Conservation (phyloP, 1,140 invertebrate species). For the Hirudo medicinalis region DNA sequence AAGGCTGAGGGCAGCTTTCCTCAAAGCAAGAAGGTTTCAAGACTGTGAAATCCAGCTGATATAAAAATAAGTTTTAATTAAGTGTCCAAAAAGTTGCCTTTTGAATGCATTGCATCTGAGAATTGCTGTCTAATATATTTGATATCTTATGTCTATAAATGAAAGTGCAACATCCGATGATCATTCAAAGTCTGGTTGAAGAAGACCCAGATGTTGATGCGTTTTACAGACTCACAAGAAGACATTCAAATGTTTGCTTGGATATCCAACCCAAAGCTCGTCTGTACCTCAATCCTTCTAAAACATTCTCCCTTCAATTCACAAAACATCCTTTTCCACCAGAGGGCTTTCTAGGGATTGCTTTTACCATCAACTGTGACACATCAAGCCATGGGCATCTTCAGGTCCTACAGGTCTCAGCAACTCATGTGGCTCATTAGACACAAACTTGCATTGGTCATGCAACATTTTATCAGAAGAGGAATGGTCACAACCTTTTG, state of each 20-base stretch:
- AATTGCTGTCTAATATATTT: no score
- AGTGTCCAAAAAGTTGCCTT: no score
- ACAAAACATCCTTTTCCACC: slow-evolving; percentile 36
- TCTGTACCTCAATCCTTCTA: slow-evolving; percentile 25
- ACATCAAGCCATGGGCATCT: slow-evolving; percentile 34
- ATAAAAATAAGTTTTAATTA: no score
- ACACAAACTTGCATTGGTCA: slow-evolving; percentile 27
- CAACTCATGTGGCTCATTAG: slow-evolving; percentile 30
- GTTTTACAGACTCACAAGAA: slow-evolving; percentile 32
- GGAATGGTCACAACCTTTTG: slow-evolving; percentile 28
- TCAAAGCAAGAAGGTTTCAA: no score
- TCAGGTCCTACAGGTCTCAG: slow-evolving; percentile 34
- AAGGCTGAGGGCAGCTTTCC: no score
- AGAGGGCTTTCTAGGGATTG: slow-evolving; percentile 32
- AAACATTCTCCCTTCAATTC: slow-evolving; percentile 32
- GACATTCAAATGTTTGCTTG: slow-evolving; percentile 19
- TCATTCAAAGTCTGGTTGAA: slow-evolving; percentile 36
- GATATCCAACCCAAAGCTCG: slow-evolving; percentile 28
- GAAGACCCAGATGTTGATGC: slow-evolving; percentile 39
- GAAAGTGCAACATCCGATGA: slow-evolving; percentile 26
- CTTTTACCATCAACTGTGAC: slow-evolving; percentile 31
- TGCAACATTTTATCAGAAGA: slow-evolving; percentile 28
- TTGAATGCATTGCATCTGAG: no score
- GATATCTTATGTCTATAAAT: no score
- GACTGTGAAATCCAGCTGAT: no score